Base-by-base conservation (phyloP, 1,140 invertebrate species). In the Pseudomyrmex sp. region DNA sequence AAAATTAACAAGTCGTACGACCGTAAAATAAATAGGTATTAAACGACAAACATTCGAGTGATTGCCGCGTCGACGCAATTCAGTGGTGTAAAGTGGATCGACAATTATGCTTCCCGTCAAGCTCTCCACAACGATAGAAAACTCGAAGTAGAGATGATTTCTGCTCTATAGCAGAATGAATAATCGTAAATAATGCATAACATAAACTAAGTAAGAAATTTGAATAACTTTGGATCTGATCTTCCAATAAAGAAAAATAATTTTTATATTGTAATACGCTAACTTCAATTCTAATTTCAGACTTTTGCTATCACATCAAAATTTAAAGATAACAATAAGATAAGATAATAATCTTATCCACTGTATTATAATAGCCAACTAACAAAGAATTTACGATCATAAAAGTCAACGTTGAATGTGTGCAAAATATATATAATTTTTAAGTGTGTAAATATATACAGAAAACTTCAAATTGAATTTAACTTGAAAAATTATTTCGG, bases 101-200 rank as follows among this genome's bases (percentile, higher is more conserved):
- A 70, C 66, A 80, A 80, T 80, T 80, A 80, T 80, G 76, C 76
- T 80, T 80, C 76, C 44, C 66, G 66, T 72, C 76, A 72, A 61
- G 66, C 76, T 72, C 66, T 70, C 56, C 56, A 80, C 20, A 44
- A 70, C 35, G 76, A 70, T 70, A 66, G 66, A 46, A 80, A 69
- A 5, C 35, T 46, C 62, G 62, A 46, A 65, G 44, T 23, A 35
- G 66, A 61, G 15, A 18, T 26, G 54, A 46, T 70, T 35, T 80
- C 48, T 50, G 54, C 56, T 79, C 7, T 66, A 23, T 70, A 80
- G 76, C 44, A 50, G 46, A 50, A 72, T 58, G 8, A 80, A 80
- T 80, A 70, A 80, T 70, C 66, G 76, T 80, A 80, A 70, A 80
- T 80, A 70, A 80, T 70, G 66, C 66, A 61, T 8, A 46, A 20